These are phyloP conservation scores for Dascyllus trimaculatus DNA, from an alignment of 2,113 vertebrate species.

Conservation along the genomic window DNA sequence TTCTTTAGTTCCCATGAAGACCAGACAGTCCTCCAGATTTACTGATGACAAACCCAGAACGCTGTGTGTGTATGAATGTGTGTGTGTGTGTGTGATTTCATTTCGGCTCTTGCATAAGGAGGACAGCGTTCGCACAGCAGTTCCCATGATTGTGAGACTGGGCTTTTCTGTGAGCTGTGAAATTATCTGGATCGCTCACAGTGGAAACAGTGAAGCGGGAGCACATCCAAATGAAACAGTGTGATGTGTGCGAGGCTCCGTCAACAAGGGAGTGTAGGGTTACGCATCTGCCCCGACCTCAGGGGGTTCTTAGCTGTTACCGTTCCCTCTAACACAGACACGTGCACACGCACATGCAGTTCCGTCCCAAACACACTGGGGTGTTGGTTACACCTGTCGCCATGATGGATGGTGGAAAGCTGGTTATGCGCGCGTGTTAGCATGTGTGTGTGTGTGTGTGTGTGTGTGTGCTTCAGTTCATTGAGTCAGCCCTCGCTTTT, in stretches of 20 bases:
- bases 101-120: slow-evolving; percentile 66
- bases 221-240: slow-evolving; percentile 71
- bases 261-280: slow-evolving; percentile 66
- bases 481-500: slow-evolving; percentile 4
- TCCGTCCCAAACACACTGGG: slow-evolving; percentile 45
- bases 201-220: slow-evolving; percentile 66
- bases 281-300: slow-evolving; percentile 75
- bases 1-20: slow-evolving; percentile 48
- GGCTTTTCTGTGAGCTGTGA: slow-evolving; percentile 73
- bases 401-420: slow-evolving; percentile 43
- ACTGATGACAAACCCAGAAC: slow-evolving; percentile 53
- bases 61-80: slow-evolving; percentile 42
- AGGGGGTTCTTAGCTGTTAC: slow-evolving; percentile 68
- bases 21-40: slow-evolving; percentile 48
- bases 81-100: slow-evolving; percentile 28
- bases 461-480: background rate
- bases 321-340: slow-evolving; percentile 26
- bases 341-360: slow-evolving; percentile 25
- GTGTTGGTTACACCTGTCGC: slow-evolving; percentile 70
- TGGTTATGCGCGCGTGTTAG: slow-evolving; percentile 28
- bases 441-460: slow-evolving; percentile 2
- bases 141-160: slow-evolving; percentile 64
- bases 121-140: slow-evolving; percentile 48
- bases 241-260: slow-evolving; percentile 55
- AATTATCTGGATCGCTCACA: slow-evolving; percentile 68